These are phyloP conservation scores for Eurosta solidaginis DNA, from an alignment of 1,140 invertebrate genomes.

Conservation along the genomic window DNA sequence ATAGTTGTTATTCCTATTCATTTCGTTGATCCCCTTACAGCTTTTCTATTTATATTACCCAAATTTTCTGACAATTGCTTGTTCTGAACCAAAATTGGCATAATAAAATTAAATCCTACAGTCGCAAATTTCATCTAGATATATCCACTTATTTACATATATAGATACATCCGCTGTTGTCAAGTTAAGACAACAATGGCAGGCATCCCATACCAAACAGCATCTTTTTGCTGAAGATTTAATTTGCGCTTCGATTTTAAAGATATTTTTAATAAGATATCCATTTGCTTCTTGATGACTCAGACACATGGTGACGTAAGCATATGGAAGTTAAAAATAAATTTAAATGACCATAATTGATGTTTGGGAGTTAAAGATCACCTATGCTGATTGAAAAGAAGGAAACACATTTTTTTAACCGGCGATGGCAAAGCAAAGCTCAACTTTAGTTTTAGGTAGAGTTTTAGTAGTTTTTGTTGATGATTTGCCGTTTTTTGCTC, in stretches of 20 bases:
- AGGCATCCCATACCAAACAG: background rate
- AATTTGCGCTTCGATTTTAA: slow-evolving; percentile 1
- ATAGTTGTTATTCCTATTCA: background rate
- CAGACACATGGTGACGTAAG: background rate
- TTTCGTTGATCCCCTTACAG: too few relatives aligned
- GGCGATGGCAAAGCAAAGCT: too few relatives aligned
- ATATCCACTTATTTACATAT: background rate
- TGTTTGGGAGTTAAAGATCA: too few relatives aligned
- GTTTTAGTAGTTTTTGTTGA: too few relatives aligned
- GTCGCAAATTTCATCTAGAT: background rate
- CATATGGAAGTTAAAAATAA: too few relatives aligned
- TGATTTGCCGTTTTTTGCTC: too few relatives aligned
- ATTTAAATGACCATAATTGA: too few relatives aligned
- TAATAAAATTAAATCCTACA: background rate
- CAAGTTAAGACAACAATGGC: background rate
- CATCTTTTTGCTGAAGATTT: slow-evolving; percentile 12
- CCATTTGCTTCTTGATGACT: background rate
- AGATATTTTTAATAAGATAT: slow-evolving; percentile 1
- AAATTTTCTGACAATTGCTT: slow-evolving; percentile 17
- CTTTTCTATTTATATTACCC: background rate
- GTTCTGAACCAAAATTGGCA: background rate
- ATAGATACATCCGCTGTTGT: background rate
- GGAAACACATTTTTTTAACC: too few relatives aligned
- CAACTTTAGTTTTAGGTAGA: too few relatives aligned
- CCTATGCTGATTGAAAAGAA: too few relatives aligned